Conservation (phyloP, 2,113 vertebrate genomes). For the Nothocercus nigrocapillus region DNA sequence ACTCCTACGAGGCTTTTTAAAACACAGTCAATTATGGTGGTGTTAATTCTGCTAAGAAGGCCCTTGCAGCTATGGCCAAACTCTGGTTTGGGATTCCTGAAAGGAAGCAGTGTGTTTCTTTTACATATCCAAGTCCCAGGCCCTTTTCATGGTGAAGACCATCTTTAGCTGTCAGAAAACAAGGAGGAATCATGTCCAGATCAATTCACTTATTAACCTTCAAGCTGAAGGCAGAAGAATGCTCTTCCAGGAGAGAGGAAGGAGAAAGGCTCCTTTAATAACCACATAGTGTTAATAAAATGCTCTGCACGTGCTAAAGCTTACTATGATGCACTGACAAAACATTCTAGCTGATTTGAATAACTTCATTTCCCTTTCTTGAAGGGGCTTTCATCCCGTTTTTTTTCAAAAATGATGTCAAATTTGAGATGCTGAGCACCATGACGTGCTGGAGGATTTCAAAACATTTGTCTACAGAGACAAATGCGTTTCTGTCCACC, state of each 20-base stretch:
- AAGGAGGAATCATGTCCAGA: not conserved
- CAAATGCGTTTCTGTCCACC: not conserved
- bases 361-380: not conserved
- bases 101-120: not conserved
- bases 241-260: not conserved
- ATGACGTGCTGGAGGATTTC: no score
- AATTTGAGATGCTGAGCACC: not conserved
- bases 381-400: not conserved
- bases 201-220: not conserved
- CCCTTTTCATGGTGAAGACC: not conserved
- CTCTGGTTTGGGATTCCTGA: not conserved
- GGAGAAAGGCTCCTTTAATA: not conserved
- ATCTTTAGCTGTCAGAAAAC: not conserved
- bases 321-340: not conserved
- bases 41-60: not conserved
- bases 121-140: not conserved
- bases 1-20: not conserved
- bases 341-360: not conserved
- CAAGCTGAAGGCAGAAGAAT: not conserved
- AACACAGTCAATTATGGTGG: not conserved
- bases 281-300: not conserved
- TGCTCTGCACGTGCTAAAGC: not conserved
- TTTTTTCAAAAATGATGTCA: not conserved
- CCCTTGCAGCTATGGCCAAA: not conserved
- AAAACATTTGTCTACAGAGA: not conserved